Percentiles rank a stretch among this genome's conserved stretches.
Conservation (phyloP, 2,113 vertebrate genomes). For the Cygnus atratus region DNA sequence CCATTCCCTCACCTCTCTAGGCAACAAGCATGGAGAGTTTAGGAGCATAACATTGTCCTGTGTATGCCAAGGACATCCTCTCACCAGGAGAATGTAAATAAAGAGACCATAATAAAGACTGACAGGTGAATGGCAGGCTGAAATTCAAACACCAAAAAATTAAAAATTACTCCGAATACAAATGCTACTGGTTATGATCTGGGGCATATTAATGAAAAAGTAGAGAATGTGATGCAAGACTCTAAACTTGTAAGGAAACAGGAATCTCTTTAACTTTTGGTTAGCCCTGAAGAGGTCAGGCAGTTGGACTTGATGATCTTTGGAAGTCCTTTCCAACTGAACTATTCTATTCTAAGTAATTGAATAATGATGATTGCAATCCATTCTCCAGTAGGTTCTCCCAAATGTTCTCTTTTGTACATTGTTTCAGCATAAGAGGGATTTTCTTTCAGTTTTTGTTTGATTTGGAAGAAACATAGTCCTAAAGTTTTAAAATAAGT, state of each 20-base stretch:
- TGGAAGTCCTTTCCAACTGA: neutral
- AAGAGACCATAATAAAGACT: neutral
- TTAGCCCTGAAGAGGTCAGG: neutral
- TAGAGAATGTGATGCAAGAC: neutral
- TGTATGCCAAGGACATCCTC: neutral
- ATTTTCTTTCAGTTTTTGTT: conserved; percentile 3
- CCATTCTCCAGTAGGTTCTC: neutral
- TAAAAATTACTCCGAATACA: neutral
- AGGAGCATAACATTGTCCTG: neutral
- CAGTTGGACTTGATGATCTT: neutral
- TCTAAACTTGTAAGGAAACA: neutral
- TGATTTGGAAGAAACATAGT: conserved; percentile 22
- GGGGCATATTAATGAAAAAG: neutral
- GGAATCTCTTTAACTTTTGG: neutral
- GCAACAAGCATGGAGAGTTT: rapidly evolving
- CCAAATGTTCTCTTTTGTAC: neutral
- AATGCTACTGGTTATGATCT: neutral
- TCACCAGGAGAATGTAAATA: neutral
- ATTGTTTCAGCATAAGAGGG: neutral
- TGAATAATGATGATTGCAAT: neutral
- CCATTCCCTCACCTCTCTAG: neutral
- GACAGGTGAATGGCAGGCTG: neutral
- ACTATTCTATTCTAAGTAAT: neutral
- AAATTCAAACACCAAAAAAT: neutral
- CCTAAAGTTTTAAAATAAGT: conserved; percentile 20